Conservation (phyloP, 2,888 invertebrate genomes). For the Marronus borbonicus region DNA sequence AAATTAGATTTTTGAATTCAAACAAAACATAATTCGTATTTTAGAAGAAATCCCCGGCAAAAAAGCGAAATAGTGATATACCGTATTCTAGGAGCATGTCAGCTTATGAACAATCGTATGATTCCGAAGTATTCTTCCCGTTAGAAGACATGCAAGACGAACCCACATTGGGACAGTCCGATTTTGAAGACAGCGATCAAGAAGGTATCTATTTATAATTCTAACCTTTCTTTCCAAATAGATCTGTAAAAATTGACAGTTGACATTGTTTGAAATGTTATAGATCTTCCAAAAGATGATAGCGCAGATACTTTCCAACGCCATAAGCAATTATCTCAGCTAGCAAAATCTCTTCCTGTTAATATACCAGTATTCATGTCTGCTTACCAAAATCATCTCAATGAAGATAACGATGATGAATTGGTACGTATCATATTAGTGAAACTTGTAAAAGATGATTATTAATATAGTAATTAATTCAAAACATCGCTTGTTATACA, state of each 20-base stretch:
- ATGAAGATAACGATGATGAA: constrained; percentile 70
- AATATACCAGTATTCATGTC: constrained; percentile 77
- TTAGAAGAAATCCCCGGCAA: constrained; percentile 38
- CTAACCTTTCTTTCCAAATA: too few relatives aligned
- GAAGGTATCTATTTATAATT: constrained; percentile 75
- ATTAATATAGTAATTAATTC: too few relatives aligned
- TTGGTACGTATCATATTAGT: constrained; percentile 54
- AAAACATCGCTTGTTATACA: too few relatives aligned
- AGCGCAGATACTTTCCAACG: constrained; percentile 6
- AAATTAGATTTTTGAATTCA: too few relatives aligned
- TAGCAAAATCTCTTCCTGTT: constrained; percentile 87
- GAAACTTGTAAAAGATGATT: constrained; percentile 6
- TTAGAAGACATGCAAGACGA: constrained; percentile 79
- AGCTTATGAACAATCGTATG: constrained; percentile 37
- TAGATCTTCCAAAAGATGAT: constrained; percentile 42
- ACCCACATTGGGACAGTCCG: constrained; percentile 68
- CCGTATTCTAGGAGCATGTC: constrained; percentile 28
- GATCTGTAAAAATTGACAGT: background rate
- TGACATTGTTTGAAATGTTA: background rate
- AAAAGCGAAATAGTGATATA: constrained; percentile 6
- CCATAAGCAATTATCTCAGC: constrained; percentile 56
- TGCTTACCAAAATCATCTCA: constrained; percentile 63
- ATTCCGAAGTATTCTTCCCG: constrained; percentile 81
- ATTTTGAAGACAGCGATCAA: constrained; percentile 81
- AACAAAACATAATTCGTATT: background rate